Evolutionary conservation across 2,888 invertebrate genomes (phyloP).

Genomic region (Drosophila falleni): DNA sequence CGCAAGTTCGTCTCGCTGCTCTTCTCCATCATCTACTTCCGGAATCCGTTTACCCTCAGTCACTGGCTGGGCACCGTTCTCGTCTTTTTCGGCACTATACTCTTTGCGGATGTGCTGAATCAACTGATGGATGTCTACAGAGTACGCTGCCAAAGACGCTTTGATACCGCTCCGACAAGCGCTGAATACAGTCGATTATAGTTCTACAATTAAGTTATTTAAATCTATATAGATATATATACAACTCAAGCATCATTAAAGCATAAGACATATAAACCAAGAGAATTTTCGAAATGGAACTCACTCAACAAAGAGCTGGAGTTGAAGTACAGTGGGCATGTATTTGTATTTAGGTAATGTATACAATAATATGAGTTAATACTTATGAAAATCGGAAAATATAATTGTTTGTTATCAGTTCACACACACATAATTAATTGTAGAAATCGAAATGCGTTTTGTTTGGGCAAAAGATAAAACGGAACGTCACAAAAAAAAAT

Average conservation of each 20-base stretch:
- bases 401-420: constrained; percentile 51
- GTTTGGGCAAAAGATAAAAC: constrained; percentile 43
- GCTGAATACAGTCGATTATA: constrained; percentile 48
- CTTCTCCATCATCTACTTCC: constrained; percentile 96
- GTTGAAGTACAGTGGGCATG: constrained; percentile 42
- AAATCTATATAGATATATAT: not conserved
- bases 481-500: constrained; percentile 25
- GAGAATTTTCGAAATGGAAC: not conserved
- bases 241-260: constrained; percentile 1
- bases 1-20: constrained; percentile 97
- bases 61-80: constrained; percentile 96
- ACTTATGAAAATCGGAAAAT: constrained; percentile 66
- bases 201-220: not conserved
- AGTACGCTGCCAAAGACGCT: constrained; percentile 23
- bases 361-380: constrained; percentile 64
- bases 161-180: constrained; percentile 17
- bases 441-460: constrained; percentile 58
- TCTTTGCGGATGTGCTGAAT: constrained; percentile 93
- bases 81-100: constrained; percentile 96
- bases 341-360: constrained; percentile 42
- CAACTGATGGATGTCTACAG: constrained; percentile 53
- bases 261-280: not conserved
- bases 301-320: not conserved
- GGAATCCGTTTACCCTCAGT: constrained; percentile 95
- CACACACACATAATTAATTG: constrained; percentile 26